Conservation (phyloP, 2,113 vertebrate genomes). For the Heterocephalus glaber region DNA sequence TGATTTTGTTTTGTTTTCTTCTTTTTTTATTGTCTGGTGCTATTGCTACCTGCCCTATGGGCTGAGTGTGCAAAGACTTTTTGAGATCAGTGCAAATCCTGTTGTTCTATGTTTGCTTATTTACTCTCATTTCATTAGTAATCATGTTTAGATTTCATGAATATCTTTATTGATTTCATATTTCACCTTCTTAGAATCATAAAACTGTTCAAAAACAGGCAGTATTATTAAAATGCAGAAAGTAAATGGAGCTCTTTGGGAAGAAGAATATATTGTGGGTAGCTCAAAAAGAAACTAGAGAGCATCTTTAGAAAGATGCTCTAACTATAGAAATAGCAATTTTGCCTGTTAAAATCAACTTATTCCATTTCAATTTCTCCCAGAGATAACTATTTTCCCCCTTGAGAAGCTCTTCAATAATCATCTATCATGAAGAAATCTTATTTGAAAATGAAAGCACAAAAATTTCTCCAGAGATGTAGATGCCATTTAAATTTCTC, state of each 20-base stretch:
- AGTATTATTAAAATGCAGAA: slow-evolving; percentile 12
- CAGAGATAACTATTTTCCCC: not conserved
- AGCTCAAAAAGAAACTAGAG: not conserved
- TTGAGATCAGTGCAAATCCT: not conserved
- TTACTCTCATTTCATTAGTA: slow-evolving; percentile 36
- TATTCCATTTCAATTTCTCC: not conserved
- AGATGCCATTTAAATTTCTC: not conserved
- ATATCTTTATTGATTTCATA: slow-evolving; percentile 33
- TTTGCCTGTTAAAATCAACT: slow-evolving; percentile 44
- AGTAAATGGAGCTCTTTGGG: not conserved
- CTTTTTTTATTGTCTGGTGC: not conserved
- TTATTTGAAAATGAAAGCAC: slow-evolving; percentile 54
- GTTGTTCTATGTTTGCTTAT: not conserved
- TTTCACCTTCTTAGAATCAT: not conserved
- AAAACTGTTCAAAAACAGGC: slow-evolving; percentile 30
- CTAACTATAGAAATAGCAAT: slow-evolving; percentile 1
- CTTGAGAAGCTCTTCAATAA: slow-evolving; percentile 36
- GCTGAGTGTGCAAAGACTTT: not conserved
- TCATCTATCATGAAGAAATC: not conserved
- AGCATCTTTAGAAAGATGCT: slow-evolving; percentile 36
- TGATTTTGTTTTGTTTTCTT: not conserved
- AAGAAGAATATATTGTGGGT: not conserved
- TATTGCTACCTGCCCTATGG: not conserved
- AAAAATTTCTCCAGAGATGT: slow-evolving; percentile 44
- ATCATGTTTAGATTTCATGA: slow-evolving; percentile 14